Conservation (phyloP, 2,888 invertebrate genomes). For the Linnaemya vulpina region DNA sequence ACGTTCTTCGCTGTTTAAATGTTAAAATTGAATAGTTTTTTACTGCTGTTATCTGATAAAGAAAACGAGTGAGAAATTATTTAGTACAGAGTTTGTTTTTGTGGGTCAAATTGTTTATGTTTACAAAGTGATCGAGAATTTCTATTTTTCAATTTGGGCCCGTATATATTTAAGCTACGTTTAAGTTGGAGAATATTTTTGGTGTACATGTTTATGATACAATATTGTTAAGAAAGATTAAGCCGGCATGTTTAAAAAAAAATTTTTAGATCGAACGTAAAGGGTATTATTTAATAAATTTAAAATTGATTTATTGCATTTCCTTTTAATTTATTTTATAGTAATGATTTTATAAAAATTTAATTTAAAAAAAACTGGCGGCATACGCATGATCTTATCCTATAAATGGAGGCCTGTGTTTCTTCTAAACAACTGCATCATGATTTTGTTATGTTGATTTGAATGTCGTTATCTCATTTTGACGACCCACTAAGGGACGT, state of each 20-base stretch:
- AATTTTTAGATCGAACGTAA: not conserved
- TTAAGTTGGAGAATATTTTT: not conserved
- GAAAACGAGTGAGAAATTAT: constrained; percentile 32
- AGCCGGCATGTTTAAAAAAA: not conserved
- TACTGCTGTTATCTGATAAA: constrained; percentile 34
- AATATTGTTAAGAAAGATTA: not conserved
- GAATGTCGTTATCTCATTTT: too few relatives aligned
- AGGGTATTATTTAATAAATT: constrained; percentile 29
- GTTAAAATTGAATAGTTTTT: constrained; percentile 26
- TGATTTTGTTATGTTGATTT: too few relatives aligned
- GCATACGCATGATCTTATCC: too few relatives aligned
- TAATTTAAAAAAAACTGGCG: too few relatives aligned
- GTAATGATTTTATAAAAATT: too few relatives aligned
- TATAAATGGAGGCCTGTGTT: too few relatives aligned
- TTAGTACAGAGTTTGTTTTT: constrained; percentile 16
- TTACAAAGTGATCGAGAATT: constrained; percentile 31
- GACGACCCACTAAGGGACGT: too few relatives aligned
- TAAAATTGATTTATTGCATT: constrained; percentile 37
- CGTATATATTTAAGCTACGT: not conserved
- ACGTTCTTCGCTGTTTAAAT: constrained; percentile 9
- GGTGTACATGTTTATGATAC: not conserved
- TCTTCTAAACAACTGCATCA: too few relatives aligned
- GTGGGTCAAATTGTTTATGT: constrained; percentile 45
- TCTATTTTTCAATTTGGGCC: not conserved
- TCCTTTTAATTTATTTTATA: not conserved